Conservation (phyloP, 2,113 vertebrate genomes). For the Lophochroa leadbeateri region DNA sequence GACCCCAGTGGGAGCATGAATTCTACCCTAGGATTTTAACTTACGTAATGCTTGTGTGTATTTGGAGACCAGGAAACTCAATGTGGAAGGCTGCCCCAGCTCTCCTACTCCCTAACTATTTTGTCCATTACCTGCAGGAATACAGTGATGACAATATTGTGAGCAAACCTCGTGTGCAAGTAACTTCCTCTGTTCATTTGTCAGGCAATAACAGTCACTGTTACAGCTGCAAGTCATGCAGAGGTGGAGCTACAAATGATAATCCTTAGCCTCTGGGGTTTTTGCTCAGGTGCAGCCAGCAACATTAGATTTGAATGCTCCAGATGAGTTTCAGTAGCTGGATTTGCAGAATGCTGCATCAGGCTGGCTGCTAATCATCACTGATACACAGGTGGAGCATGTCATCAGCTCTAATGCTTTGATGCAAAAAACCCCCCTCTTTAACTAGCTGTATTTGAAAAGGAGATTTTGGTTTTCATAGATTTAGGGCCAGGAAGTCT, state of each 20-base stretch:
- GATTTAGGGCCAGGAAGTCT: not conserved
- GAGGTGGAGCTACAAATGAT: not conserved
- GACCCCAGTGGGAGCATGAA: not conserved
- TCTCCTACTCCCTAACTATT: not conserved
- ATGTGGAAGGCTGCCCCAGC: not conserved
- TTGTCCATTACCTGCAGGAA: not conserved
- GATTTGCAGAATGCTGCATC: not conserved
- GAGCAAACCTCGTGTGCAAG: not conserved
- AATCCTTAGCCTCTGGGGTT: not conserved
- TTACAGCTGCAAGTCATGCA: not conserved
- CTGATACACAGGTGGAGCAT: not conserved
- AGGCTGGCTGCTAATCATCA: not conserved
- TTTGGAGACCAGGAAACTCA: not conserved
- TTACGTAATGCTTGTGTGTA: not conserved
- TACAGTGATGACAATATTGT: not conserved
- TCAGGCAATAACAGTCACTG: not conserved
- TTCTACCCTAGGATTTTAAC: not conserved
- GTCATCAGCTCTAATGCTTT: not conserved
- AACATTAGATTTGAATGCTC: not conserved
- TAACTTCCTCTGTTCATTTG: not conserved
- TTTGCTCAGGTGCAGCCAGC: not conserved
- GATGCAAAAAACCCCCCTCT: not conserved
- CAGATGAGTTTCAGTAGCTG: not conserved
- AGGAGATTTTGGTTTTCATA: not conserved
- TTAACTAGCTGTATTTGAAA: not conserved